Base-by-base conservation (phyloP, 2,113 vertebrate species). In the Muscicapa adusta region DNA sequence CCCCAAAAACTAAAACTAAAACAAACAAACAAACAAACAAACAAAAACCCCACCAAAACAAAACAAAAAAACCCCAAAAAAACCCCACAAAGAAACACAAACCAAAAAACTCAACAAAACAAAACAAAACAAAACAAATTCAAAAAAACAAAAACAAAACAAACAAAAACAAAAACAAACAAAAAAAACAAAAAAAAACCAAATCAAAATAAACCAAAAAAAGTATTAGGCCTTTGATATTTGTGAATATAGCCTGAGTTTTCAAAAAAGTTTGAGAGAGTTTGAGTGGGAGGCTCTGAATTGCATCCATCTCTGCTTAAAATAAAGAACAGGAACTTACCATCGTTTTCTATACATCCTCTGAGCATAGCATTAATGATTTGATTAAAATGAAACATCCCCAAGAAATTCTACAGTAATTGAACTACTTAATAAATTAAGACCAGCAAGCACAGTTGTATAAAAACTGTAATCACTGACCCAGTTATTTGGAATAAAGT, bases 331-430 rank as follows among this genome's bases (percentile, higher is more conserved):
- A 91, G 60, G 67, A 93, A 60, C 47, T 90, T 61, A 53, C 28
- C 23, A 13, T 84, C 79, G 93, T 63, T 95, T 94, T 94, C 75
- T 67, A 71, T 77, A 80, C 67, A 94, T 85, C 63, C 82, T 90
- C 71, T 78, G 92, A 86, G 90, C 56, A 82, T 9, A 83, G 45
- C 91, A 97, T 94, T 94, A 92, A 94, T 92, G 72, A 61, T 67
- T 93, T 33, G 71, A 88, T 96, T 92, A 91, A 95, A 94, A 94
- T 65, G 81, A 95, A 86, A 78, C 84, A 92, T 95, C 77, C 89
- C 62, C 45, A 73, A 94, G 84, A 96, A 95, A 94, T 93, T 85
- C 89, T 92, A 50, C 89, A 89, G 77, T 79, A 92, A 94, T 89
- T 89, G 62, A 91, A 82, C 73, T 75, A 65, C 51, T 85, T 91